phyloP scores from a whole-genome alignment of 2,797 vertebrate genomes.

The Arremon brunneinucha region DNA sequence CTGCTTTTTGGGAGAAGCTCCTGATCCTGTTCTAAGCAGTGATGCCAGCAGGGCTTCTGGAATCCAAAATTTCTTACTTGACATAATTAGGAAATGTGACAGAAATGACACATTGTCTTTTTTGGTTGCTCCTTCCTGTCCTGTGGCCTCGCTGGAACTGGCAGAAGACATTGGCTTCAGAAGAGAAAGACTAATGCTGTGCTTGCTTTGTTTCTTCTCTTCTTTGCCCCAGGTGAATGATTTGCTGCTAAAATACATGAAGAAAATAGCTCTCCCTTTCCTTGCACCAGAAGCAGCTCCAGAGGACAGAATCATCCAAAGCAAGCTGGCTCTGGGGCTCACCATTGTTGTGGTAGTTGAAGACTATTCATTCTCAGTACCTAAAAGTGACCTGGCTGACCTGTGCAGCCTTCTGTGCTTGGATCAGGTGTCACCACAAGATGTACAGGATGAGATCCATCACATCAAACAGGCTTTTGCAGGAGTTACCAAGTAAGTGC shows the following conservation, averaged over 20 bases:
- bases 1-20: background rate
- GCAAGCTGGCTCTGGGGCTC: constrained; percentile 76
- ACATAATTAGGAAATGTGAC: background rate
- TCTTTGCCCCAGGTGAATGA: constrained; percentile 71
- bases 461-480: constrained; percentile 29
- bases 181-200: background rate
- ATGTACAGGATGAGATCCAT: constrained; percentile 59
- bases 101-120: background rate
- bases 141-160: accelerated
- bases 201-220: background rate
- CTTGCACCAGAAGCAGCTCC: background rate
- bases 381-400: accelerated
- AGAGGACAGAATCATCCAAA: background rate
- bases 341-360: constrained; percentile 57
- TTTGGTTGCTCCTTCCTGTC: background rate
- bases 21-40: background rate
- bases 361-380: accelerated
- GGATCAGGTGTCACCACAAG: constrained; percentile 40
- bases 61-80: background rate
- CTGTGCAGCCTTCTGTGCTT: constrained; percentile 78
- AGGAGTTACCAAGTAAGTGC: background rate
- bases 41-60: background rate
- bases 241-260: constrained; percentile 73
- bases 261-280: constrained; percentile 38
- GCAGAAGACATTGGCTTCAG: background rate